Conservation (phyloP, 2,113 vertebrate species). For the Pterocles burchelli region DNA sequence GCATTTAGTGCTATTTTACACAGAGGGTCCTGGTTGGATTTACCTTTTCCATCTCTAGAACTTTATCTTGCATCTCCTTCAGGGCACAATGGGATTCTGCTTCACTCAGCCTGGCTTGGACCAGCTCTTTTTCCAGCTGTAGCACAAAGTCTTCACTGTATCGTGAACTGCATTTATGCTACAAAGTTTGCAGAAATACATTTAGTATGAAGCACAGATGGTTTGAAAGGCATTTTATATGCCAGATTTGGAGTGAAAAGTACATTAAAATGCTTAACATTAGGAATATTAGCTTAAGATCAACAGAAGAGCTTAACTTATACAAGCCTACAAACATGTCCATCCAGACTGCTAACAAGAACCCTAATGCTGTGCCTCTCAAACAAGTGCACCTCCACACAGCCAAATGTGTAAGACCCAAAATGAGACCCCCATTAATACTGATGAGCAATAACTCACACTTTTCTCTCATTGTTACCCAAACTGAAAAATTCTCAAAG, state of each 20-base stretch:
- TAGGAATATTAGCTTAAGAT: neutral
- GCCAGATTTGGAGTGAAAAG: neutral
- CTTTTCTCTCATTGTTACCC: neutral
- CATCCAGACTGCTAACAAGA: neutral
- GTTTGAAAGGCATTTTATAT: neutral
- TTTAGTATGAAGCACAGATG: slow-evolving; percentile 35
- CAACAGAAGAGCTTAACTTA: neutral
- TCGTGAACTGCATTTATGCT: slow-evolving; percentile 87
- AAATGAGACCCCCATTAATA: neutral
- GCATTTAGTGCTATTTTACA: neutral
- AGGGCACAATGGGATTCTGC: slow-evolving; percentile 96
- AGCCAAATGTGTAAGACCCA: neutral
- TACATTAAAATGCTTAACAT: neutral
- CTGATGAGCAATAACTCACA: neutral
- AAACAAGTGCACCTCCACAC: neutral
- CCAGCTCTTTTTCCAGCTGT: slow-evolving; percentile 93
- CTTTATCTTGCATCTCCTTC: slow-evolving; percentile 99
- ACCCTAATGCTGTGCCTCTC: neutral
- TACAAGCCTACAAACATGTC: neutral
- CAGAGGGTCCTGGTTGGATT: slow-evolving; percentile 1
- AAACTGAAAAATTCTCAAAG: neutral
- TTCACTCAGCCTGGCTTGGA: slow-evolving; percentile 93
- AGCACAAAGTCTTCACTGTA: slow-evolving; percentile 94
- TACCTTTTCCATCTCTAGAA: slow-evolving; percentile 96
- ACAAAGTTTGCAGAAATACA: slow-evolving; percentile 74